These are phyloP conservation scores for Drosophila orosa DNA, from an alignment of 1,140 invertebrate genomes.

Conservation along the genomic window DNA sequence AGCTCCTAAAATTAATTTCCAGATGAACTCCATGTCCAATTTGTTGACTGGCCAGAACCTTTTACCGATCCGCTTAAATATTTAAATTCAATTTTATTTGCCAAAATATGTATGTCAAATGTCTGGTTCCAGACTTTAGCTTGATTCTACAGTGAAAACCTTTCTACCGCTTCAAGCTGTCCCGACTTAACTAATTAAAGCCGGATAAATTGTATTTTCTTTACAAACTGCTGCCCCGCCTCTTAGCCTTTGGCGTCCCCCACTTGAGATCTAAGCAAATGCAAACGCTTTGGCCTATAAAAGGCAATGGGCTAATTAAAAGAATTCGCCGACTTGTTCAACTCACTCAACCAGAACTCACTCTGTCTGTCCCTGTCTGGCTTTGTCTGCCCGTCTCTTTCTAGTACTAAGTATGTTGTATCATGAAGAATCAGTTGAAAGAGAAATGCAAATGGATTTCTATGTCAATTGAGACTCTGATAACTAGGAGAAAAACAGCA, in stretches of 20 bases:
- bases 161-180: constrained; percentile 12
- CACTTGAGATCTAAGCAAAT: constrained; percentile 56
- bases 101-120: constrained; percentile 6
- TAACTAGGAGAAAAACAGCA: constrained; percentile 16
- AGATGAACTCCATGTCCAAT: neutral
- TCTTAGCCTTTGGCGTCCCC: constrained; percentile 10
- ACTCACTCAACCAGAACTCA: constrained; percentile 29
- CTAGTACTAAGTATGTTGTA: constrained; percentile 41
- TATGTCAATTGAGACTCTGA: constrained; percentile 67
- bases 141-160: constrained; percentile 12
- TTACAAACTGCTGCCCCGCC: constrained; percentile 24
- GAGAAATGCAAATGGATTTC: constrained; percentile 68
- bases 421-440: constrained; percentile 29
- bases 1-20: neutral
- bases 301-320: constrained; percentile 74
- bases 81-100: constrained; percentile 10
- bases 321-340: constrained; percentile 62
- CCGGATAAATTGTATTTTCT: constrained; percentile 29
- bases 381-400: constrained; percentile 5
- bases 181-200: constrained; percentile 51
- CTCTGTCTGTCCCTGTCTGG: constrained; percentile 12
- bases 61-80: constrained; percentile 1
- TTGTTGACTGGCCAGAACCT: neutral
- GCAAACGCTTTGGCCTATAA: constrained; percentile 54
- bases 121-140: neutral